Base-by-base conservation (phyloP, 35 echinoderm and acorn worm species). In the Ophioderma brevispina region DNA sequence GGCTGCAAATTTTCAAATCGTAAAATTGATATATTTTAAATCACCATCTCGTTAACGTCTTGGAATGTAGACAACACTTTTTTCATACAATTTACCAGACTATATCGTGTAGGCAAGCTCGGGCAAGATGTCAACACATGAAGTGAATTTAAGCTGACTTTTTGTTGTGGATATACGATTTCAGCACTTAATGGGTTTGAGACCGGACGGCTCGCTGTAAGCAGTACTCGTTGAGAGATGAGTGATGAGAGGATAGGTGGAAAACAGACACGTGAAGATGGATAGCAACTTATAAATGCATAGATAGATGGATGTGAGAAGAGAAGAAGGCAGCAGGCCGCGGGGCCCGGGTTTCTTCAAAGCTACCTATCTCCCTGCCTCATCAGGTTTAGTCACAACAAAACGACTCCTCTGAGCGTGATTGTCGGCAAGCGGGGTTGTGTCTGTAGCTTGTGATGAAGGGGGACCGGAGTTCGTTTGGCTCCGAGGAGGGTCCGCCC, bases 151-250 rank as follows among this genome's bases (percentile, higher is more conserved):
- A 70, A 70, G 5, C n/a, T 70, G 59, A 13, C 59, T 70, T 70
- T 18, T 70, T 25, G 5, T 25, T 30, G 59, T 30, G n/a, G 59
- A 70, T 70, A 70, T 70, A 70, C 10, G 59, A 30, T 70, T 70
- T 70, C 59, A 70, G 59, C 59, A 70, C n/a, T 70, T 70, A 70
- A 70, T 70, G 59, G 59, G 59, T 70, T 52, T 52, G 23, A 70
- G 15, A 70, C 1, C 28, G 15, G 28, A 70, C 59, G 59, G 59
- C 28, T 70, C 59, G 17, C 59, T 18, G 59, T 70, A 25, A 13
- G n/a, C 10, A 25, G 59, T 25, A 70, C 59, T 70, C 28, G 59
- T 21, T 52, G 46, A 52, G 46, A 70, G 59, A 70, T 70, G 28
- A 70, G 28, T 70, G 59, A 70, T 70, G 59, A 70, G 5, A 13